These are phyloP conservation scores for Toxotes lorentzi DNA, from an alignment of 2,797 vertebrate species.

Conservation along the genomic window DNA sequence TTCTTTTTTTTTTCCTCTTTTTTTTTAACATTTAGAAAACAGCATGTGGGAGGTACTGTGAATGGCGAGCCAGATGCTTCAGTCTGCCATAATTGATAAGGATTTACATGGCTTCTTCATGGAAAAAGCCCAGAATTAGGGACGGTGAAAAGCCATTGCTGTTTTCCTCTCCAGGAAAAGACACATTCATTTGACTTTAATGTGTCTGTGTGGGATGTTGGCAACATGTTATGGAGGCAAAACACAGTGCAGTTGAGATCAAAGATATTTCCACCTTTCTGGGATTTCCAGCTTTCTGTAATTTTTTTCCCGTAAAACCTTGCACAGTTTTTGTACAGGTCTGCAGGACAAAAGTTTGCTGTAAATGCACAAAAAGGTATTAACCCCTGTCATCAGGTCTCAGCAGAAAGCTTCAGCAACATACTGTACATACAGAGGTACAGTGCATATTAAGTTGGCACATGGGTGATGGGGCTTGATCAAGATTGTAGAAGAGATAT, in stretches of 20 bases:
- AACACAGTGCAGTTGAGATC: constrained; percentile 50
- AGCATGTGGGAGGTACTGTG: constrained; percentile 64
- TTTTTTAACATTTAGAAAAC: constrained; percentile 30
- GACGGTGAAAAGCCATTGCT: constrained; percentile 44
- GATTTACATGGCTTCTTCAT: constrained; percentile 64
- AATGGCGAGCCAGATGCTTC: constrained; percentile 70
- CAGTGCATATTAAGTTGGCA: background rate
- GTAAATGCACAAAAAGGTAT: background rate
- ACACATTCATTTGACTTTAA: constrained; percentile 36
- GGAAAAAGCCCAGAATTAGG: constrained; percentile 60
- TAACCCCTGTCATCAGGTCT: constrained; percentile 3
- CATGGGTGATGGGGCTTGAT: background rate
- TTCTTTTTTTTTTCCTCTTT: background rate
- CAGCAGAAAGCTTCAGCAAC: background rate
- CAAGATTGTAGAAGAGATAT: constrained; percentile 14
- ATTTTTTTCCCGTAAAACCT: constrained; percentile 42
- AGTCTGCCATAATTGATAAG: constrained; percentile 72
- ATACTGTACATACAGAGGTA: background rate
- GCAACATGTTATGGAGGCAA: constrained; percentile 51
- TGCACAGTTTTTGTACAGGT: constrained; percentile 20
- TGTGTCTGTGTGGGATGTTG: constrained; percentile 57
- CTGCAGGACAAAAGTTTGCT: background rate
- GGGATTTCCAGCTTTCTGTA: constrained; percentile 62
- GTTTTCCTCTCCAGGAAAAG: constrained; percentile 41
- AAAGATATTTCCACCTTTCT: constrained; percentile 51